Evolutionary conservation across 1,140 invertebrate genomes (phyloP), one percentile per base, ranked within the genome.

Genomic region (Panagrolaimus sp.): DNA sequence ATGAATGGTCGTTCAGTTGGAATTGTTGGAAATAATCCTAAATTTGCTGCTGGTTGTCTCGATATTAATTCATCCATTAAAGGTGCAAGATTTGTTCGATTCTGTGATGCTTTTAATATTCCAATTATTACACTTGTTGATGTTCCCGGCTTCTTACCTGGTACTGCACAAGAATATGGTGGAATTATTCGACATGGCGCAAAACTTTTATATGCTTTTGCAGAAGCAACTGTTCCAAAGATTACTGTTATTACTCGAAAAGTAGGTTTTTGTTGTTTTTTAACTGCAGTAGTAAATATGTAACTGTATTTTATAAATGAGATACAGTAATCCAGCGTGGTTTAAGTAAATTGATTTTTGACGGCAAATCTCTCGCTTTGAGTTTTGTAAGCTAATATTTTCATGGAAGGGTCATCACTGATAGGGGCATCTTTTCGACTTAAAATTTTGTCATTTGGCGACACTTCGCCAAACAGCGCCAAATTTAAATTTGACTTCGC

Each of bases 61-160:
- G 89, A 90, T 80, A 90, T 90, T 70, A 89, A 90, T 82, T 83
- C 89, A 2, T 90, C 89, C 3, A 87, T 89, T 13, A 90, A 90
- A 82, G 89, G 87, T 53, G 89, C 89, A n/a, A 79, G 89, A 66
- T 90, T 90, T 85, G 89, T 90, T 5, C 81, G 89, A 25, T 90
- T 90, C 82, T 90, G 89, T 82, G 89, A 90, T 83, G 86, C 89
- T 2, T 90, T 90, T 82, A 89, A 89, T 79, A 89, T 90, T 75
- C 89, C 89, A 4, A 79, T 90, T 14, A 86, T 90, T 16, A 90
- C 89, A 43, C 88, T 90, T 79, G 89, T 90, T 13, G 89, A 90
- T 84, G 89, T 90, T 0, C 89, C 89, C 44, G 89, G 89, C 63
- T 90, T 90, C 79, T 80, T 90, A 27, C 89, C 89, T 64, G 86